Evolutionary conservation across 2,113 vertebrate genomes (phyloP), one percentile per base, ranked within the genome.

Genomic region (Phaetusa simplex): DNA sequence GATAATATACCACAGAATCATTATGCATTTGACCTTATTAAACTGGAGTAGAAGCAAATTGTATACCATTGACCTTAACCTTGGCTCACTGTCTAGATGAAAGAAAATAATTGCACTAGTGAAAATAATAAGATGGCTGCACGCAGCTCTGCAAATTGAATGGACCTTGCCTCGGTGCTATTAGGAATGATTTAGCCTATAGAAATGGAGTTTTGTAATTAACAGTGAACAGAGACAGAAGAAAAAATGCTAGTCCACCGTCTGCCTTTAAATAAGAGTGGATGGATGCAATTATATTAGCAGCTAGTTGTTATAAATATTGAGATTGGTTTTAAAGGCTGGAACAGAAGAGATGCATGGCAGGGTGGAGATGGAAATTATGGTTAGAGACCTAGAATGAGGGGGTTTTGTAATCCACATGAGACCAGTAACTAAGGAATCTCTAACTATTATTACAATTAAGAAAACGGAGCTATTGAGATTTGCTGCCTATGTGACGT

Each of bases 101-200:
- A 94, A 77, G 56, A 91, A 97, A 96, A 95, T 96, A 96, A 97
- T 95, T 95, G 45, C 66, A 42, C 66, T 55, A 34, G 55, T 89
- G 89, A 87, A 97, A 98, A 96, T 76, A 97, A 97, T 93, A 96
- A 97, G 95, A 90, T 62, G 90, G 49, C 29, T 70, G 43, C 49
- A 49, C n/a, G 26, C 52, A 89, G 88, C 73, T 91, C 55, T 88
- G 61, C 93, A 96, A 93, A 97, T 94, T 96, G 91, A 95, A 97
- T 94, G 80, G 82, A 82, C 50, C 58, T 97, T 97, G 92, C 55
- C 77, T 97, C 49, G 11, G 12, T 73, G 83, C 74, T 96, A 38
- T 93, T 92, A 94, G 42, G 53, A 90, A 96, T 96, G 34, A 97
- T 90, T 97, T 96, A 83, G 43, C 76, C 59, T 90, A 79, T 62